A percentile compares a stretch with the other conserved stretches of the same genome.
phyloP scores from a whole-genome alignment of 1,140 invertebrate species.

The Brachystomella parvula region DNA sequence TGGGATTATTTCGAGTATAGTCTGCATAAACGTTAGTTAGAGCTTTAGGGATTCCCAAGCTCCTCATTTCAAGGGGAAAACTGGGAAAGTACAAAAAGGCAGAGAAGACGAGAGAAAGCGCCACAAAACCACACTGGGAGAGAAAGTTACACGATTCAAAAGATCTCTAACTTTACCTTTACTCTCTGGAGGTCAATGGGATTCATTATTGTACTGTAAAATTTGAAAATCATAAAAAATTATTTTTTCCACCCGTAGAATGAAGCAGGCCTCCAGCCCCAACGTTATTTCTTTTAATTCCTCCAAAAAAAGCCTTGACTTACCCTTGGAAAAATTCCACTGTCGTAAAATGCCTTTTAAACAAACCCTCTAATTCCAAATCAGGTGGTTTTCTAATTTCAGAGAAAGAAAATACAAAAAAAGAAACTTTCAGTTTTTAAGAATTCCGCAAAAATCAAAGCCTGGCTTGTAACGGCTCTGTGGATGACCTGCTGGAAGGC shows the following conservation, averaged over 20 bases:
- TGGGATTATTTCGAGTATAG: too few relatives aligned
- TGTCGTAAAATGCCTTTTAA: conserved; percentile 99
- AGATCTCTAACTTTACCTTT: conserved; percentile 64
- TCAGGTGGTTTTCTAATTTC: conserved; percentile 46
- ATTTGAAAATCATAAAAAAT: too few relatives aligned
- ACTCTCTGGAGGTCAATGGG: conserved; percentile 97
- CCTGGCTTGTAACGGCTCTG: background rate
- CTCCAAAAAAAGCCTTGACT: too few relatives aligned
- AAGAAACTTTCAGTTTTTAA: background rate
- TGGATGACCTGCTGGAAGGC: background rate
- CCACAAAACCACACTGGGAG: conserved; percentile 14
- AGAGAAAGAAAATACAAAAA: conserved; percentile 5
- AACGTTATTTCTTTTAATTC: background rate
- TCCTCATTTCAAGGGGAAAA: background rate
- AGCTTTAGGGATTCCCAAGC: background rate
- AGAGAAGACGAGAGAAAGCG: background rate
- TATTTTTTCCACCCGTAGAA: too few relatives aligned
- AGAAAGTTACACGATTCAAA: conserved; percentile 9
- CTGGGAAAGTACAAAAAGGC: background rate
- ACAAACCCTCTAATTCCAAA: conserved; percentile 71
- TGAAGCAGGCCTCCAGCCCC: background rate
- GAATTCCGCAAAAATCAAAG: background rate
- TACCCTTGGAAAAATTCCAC: conserved; percentile 97
- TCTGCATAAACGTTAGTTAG: too few relatives aligned
- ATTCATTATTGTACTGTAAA: conserved; percentile 98